Evolutionary conservation across 2,888 invertebrate genomes (phyloP).

Genomic region (Allolobophora icterica): DNA sequence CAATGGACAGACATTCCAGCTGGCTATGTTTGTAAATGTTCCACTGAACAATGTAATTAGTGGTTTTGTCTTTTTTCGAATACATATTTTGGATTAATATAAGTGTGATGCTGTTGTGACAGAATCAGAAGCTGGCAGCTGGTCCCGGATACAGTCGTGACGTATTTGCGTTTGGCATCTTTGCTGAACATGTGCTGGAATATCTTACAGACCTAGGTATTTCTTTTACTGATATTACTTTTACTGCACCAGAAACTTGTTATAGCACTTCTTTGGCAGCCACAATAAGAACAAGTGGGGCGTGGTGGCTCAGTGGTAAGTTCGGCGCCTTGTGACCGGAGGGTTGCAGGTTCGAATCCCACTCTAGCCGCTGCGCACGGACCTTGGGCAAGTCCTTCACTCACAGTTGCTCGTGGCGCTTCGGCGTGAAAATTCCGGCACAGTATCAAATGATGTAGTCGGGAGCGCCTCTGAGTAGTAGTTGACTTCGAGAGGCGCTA

Average conservation of each 20-base stretch:
- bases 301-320: too few species aligned
- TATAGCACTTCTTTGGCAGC: too few species aligned
- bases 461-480: too few species aligned
- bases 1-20: background rate
- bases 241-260: background rate
- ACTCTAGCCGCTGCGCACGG: too few species aligned
- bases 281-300: too few species aligned
- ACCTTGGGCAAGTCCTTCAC: too few species aligned
- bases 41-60: background rate
- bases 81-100: background rate
- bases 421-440: too few species aligned
- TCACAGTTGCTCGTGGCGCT: too few species aligned
- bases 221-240: background rate
- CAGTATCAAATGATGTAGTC: too few species aligned
- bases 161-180: slow-evolving; percentile 56
- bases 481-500: too few species aligned
- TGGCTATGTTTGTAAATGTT: background rate
- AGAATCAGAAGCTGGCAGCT: slow-evolving; percentile 14
- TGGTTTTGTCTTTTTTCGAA: background rate
- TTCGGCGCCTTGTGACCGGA: too few species aligned
- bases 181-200: slow-evolving; percentile 56
- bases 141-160: slow-evolving; percentile 38
- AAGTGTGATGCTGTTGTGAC: slow-evolving; percentile 22
- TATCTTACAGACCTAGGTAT: slow-evolving; percentile 51
- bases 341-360: too few species aligned